phyloP scores from a whole-genome alignment of 2,113 vertebrate genomes.

The Melanostigma gelatinosum region DNA sequence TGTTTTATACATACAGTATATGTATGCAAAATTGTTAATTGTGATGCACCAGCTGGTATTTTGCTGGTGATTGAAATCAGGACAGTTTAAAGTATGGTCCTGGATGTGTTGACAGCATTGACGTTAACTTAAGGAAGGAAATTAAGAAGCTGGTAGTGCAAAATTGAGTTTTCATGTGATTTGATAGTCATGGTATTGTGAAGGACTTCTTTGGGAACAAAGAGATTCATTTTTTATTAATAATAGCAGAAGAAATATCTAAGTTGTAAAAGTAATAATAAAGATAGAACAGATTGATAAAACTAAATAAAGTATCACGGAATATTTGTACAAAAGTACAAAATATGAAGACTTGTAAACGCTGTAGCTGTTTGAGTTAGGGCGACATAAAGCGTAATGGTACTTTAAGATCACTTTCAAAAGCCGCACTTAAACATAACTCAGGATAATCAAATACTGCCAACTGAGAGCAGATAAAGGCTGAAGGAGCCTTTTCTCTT shows the following conservation, averaged over 20 bases:
- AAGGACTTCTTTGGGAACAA: too few relatives aligned
- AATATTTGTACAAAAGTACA: background rate
- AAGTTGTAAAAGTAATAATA: background rate
- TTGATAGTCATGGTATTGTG: too few relatives aligned
- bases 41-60: too few relatives aligned
- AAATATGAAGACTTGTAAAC: background rate
- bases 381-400: background rate
- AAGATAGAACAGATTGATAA: background rate
- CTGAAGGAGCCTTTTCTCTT: background rate
- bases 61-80: too few relatives aligned
- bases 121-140: too few relatives aligned
- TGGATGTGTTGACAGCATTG: too few relatives aligned
- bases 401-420: background rate
- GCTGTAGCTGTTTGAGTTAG: background rate
- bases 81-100: too few relatives aligned
- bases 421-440: background rate
- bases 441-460: conserved; percentile 54
- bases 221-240: too few relatives aligned
- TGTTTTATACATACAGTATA: too few relatives aligned
- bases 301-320: background rate
- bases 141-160: too few relatives aligned
- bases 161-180: too few relatives aligned
- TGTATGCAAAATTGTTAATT: background rate
- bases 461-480: conserved; percentile 14
- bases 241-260: background rate